These are phyloP conservation scores for Drosophila lowei DNA, from an alignment of 1,140 invertebrate species.

Conservation along the genomic window DNA sequence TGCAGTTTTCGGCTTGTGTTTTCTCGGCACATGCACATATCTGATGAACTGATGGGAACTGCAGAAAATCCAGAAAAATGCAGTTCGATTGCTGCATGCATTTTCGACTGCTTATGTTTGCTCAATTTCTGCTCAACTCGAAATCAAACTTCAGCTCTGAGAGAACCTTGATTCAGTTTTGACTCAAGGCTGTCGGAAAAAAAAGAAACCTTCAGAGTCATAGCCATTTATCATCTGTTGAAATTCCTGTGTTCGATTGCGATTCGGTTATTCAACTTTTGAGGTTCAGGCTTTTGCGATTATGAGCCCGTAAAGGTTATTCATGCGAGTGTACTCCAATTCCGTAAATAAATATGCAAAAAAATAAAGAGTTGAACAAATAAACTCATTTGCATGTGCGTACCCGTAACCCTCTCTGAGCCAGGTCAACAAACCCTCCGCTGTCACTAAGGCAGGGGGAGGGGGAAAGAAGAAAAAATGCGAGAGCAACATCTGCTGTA, in stretches of 20 bases:
- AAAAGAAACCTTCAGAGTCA: conserved; percentile 7
- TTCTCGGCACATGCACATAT: conserved; percentile 17
- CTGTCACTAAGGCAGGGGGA: conserved; percentile 3
- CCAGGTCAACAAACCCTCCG: conserved; percentile 47
- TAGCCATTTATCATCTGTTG: conserved; percentile 28
- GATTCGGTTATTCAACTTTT: conserved; percentile 41
- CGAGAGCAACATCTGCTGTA: conserved; percentile 36
- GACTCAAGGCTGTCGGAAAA: conserved; percentile 28
- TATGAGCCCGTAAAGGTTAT: conserved; percentile 48
- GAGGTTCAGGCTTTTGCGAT: conserved; percentile 30
- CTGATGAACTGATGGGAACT: conserved; percentile 34
- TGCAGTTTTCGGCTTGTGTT: conserved; percentile 28
- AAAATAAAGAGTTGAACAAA: conserved; percentile 30
- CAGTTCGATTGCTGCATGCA: conserved; percentile 24
- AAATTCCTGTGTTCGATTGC: conserved; percentile 27
- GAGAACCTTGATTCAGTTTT: conserved; percentile 44
- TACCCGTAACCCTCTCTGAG: conserved; percentile 17
- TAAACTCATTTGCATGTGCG: conserved; percentile 37
- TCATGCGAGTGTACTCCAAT: conserved; percentile 39
- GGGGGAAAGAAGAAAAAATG: background rate
- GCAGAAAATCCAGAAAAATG: conserved; percentile 22
- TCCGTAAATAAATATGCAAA: conserved; percentile 47
- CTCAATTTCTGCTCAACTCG: background rate
- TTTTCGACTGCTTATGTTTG: background rate
- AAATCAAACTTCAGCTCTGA: conserved; percentile 22